phyloP scores from a whole-genome alignment of 2,797 vertebrate species.

The Linurgus olivaceus region DNA sequence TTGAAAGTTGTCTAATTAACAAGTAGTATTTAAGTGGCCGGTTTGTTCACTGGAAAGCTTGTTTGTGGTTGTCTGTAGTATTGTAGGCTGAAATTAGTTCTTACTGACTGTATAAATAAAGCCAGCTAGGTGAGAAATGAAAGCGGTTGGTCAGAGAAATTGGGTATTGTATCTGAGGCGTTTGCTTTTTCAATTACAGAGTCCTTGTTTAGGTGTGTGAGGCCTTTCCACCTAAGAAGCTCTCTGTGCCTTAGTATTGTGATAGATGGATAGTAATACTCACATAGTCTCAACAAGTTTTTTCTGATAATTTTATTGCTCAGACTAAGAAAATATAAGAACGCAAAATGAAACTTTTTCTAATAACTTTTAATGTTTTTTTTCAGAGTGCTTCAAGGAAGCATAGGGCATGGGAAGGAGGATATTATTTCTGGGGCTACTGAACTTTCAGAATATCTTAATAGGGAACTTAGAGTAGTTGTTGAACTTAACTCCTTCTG shows the following conservation, averaged over 20 bases:
- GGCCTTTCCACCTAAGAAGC: neutral
- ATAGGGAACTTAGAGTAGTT: neutral
- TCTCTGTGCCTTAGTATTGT: neutral
- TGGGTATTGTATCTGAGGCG: neutral
- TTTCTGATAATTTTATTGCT: neutral
- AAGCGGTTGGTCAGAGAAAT: neutral
- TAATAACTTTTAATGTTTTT: neutral
- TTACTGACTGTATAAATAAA: neutral
- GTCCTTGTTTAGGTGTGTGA: neutral
- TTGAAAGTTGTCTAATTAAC: neutral
- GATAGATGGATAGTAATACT: neutral
- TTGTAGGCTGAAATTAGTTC: neutral
- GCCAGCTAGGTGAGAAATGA: neutral
- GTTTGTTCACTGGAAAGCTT: neutral
- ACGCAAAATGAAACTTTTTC: neutral
- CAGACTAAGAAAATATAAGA: neutral
- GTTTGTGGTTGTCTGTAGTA: neutral
- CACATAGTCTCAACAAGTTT: fast-evolving
- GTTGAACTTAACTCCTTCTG: neutral
- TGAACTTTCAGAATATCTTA: neutral
- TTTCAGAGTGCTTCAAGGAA: neutral
- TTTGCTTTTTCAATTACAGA: neutral
- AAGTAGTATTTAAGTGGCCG: neutral
- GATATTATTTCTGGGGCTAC: neutral
- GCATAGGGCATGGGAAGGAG: neutral